Conservation (phyloP, 2,797 vertebrate species). For the Sparidentex hasta region DNA sequence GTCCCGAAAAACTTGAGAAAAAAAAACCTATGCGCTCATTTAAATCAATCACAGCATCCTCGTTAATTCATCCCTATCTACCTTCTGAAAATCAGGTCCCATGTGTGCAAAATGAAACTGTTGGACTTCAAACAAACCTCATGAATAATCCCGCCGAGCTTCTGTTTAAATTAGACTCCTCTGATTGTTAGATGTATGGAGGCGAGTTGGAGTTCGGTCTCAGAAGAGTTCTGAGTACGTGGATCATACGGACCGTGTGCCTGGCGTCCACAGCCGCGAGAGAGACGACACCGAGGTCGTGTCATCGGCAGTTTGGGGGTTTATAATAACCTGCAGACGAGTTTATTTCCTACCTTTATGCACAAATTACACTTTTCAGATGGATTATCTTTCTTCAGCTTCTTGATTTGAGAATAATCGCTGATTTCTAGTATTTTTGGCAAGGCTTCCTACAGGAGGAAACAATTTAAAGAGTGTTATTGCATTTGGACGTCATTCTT, state of each 20-base stretch:
- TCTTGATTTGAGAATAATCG: neutral
- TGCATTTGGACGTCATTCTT: neutral
- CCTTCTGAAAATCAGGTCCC: constrained; percentile 85
- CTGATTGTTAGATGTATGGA: constrained; percentile 78
- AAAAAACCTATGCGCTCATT: constrained; percentile 73
- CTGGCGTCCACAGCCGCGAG: neutral
- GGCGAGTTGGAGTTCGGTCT: constrained; percentile 70
- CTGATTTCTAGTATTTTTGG: neutral
- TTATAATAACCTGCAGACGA: constrained; percentile 3
- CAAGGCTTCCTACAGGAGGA: neutral
- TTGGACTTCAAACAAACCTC: constrained; percentile 88
- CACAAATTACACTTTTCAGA: neutral
- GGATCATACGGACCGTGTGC: constrained; percentile 9
- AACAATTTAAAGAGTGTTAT: neutral
- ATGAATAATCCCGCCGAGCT: constrained; percentile 84
- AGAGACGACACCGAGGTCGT: neutral
- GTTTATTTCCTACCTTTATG: neutral
- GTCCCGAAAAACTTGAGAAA: constrained; percentile 68
- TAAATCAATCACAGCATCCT: constrained; percentile 82
- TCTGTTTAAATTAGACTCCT: constrained; percentile 82
- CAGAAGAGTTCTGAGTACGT: constrained; percentile 54
- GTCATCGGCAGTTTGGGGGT: neutral
- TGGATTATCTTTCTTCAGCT: neutral
- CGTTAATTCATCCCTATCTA: constrained; percentile 81
- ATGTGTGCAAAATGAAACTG: constrained; percentile 81